phyloP scores from a whole-genome alignment of 2,888 invertebrate species.

The Epicampocera succincta region DNA sequence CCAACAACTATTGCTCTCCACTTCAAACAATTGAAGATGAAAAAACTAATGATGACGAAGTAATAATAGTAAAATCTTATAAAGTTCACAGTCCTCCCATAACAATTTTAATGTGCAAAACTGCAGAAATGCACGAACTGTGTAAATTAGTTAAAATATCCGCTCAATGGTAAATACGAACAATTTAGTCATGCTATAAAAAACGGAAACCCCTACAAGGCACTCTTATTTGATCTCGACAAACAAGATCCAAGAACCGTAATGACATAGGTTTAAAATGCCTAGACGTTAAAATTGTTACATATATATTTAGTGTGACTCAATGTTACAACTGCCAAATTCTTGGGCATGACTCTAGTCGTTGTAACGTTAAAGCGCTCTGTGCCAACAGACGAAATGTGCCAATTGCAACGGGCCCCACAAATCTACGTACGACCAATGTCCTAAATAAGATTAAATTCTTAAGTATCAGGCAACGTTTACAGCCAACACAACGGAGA shows the following conservation, averaged over 20 bases:
- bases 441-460: constrained; percentile 4
- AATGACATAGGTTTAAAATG: neutral
- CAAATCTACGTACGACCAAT: constrained; percentile 14
- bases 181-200: constrained; percentile 25
- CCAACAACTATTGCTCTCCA: too few relatives aligned
- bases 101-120: constrained; percentile 7
- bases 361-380: constrained; percentile 34
- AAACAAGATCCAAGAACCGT: neutral
- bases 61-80: too few relatives aligned
- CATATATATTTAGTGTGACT: neutral
- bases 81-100: too few relatives aligned
- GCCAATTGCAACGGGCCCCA: constrained; percentile 35
- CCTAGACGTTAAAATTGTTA: constrained; percentile 16
- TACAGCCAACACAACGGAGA: neutral
- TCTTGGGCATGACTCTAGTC: neutral
- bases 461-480: constrained; percentile 1
- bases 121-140: constrained; percentile 6
- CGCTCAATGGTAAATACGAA: constrained; percentile 22
- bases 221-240: neutral
- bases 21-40: too few relatives aligned
- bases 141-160: constrained; percentile 15
- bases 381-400: constrained; percentile 44
- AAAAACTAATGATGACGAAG: too few relatives aligned
- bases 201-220: neutral
- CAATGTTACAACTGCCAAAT: neutral